Conservation (phyloP, 2,113 vertebrate genomes). For the Arothron firmamentum region DNA sequence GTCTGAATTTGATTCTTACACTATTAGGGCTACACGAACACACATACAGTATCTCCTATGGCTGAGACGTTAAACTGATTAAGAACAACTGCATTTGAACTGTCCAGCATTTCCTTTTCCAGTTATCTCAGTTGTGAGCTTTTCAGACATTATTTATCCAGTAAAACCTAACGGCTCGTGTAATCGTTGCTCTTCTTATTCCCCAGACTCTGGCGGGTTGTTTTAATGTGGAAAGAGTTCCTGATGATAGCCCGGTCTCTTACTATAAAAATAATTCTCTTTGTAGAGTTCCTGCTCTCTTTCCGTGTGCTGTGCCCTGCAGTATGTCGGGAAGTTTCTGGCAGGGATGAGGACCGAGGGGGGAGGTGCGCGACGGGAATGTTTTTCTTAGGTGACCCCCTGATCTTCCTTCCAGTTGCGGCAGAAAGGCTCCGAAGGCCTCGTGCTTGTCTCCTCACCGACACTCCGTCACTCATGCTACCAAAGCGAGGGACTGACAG, state of each 20-base stretch:
- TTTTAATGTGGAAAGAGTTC: constrained; percentile 14
- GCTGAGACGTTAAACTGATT: too few relatives aligned
- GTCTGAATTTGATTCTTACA: too few relatives aligned
- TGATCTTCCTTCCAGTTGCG: constrained; percentile 77
- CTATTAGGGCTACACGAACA: too few relatives aligned
- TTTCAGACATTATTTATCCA: neutral
- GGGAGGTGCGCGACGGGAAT: constrained; percentile 74
- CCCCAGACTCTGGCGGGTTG: neutral
- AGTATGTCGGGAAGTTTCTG: constrained; percentile 60
- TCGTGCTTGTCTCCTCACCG: constrained; percentile 53
- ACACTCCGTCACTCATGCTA: constrained; percentile 59
- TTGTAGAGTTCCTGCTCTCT: constrained; percentile 6
- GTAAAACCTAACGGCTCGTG: neutral
- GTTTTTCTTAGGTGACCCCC: constrained; percentile 75
- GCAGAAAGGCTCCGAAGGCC: constrained; percentile 49
- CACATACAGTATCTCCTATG: too few relatives aligned
- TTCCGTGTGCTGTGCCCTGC: constrained; percentile 22
- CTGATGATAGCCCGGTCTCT: constrained; percentile 5
- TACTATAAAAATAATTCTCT: constrained; percentile 17
- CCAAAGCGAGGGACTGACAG: constrained; percentile 18
- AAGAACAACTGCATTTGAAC: too few relatives aligned
- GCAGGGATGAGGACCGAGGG: constrained; percentile 45
- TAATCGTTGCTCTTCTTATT: too few relatives aligned
- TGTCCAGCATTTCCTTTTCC: too few relatives aligned
- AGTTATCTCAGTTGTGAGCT: neutral